Evolutionary conservation across 2,113 vertebrate species (phyloP).

Genomic region (Oceanites oceanicus): DNA sequence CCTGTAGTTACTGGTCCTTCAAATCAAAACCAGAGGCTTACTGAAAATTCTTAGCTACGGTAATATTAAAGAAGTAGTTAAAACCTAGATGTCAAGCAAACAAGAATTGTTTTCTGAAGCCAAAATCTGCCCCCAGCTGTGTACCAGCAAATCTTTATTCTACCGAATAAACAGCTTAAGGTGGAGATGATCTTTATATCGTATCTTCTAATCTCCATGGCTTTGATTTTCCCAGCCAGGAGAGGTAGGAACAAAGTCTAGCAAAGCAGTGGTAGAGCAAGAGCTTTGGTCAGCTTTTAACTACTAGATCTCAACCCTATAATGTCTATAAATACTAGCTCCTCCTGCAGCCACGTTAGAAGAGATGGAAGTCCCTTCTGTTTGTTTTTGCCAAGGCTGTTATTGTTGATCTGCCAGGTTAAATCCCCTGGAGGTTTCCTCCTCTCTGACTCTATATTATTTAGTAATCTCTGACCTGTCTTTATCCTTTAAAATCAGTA

Average conservation of each 20-base stretch:
- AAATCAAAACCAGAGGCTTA: background rate
- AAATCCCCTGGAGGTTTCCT: background rate
- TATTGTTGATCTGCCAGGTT: background rate
- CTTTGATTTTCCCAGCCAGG: background rate
- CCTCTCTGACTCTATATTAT: background rate
- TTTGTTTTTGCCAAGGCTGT: background rate
- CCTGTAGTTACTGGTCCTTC: background rate
- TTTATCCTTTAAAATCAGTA: constrained; percentile 29
- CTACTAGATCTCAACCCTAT: background rate
- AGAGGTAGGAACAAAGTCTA: background rate
- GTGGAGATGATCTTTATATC: background rate
- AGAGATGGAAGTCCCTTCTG: background rate
- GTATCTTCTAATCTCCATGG: background rate
- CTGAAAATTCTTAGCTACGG: background rate
- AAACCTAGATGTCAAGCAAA: background rate
- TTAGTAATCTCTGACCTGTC: background rate
- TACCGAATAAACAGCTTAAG: background rate
- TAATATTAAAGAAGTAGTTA: background rate
- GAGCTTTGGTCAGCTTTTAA: background rate
- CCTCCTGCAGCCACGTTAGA: background rate
- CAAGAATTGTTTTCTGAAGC: background rate
- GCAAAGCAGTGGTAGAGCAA: background rate
- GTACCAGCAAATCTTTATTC: background rate
- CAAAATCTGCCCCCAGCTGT: background rate
- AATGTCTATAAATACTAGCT: background rate